Evolutionary conservation across 2,113 vertebrate species (phyloP).

Genomic region (Lutjanus erythropterus): DNA sequence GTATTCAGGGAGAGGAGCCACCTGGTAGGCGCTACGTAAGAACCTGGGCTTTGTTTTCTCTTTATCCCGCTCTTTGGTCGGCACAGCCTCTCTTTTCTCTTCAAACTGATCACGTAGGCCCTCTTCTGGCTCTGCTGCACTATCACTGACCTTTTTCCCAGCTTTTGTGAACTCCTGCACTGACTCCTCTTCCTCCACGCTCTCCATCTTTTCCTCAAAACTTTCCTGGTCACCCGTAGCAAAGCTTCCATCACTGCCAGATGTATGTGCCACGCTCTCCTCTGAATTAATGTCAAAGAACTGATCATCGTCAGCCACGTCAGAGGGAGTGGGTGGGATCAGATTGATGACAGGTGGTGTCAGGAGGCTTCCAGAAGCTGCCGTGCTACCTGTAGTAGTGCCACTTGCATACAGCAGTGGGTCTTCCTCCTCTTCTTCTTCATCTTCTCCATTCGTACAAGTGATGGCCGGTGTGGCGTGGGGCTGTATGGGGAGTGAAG

Average conservation of each 20-base stretch:
- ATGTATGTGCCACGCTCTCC: constrained; percentile 58
- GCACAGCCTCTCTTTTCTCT: constrained; percentile 27
- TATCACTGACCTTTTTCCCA: constrained; percentile 22
- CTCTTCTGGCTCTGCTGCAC: constrained; percentile 12
- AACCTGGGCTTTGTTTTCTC: constrained; percentile 54
- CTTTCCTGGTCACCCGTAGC: constrained; percentile 55
- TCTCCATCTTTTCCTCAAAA: constrained; percentile 44
- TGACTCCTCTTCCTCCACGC: constrained; percentile 17
- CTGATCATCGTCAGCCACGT: constrained; percentile 74
- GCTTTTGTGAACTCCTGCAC: not conserved
- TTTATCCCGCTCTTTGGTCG: constrained; percentile 20
- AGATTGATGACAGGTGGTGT: constrained; percentile 81
- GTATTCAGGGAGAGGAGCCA: constrained; percentile 68
- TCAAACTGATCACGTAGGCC: not conserved
- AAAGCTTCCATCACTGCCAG: constrained; percentile 57
- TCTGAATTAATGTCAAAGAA: constrained; percentile 83
- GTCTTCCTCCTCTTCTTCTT: constrained; percentile 57
- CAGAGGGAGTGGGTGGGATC: constrained; percentile 85
- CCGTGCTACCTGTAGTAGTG: constrained; percentile 13
- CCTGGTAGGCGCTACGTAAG: constrained; percentile 65
- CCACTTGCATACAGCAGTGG: constrained; percentile 38
- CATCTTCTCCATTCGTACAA: constrained; percentile 36
- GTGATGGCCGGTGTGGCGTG: constrained; percentile 3
- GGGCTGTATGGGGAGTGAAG: constrained; percentile 69
- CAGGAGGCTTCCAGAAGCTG: constrained; percentile 63